These are phyloP conservation scores for Parotocinclus haroldoi DNA, from an alignment of 2,797 vertebrate genomes.

Conservation along the genomic window DNA sequence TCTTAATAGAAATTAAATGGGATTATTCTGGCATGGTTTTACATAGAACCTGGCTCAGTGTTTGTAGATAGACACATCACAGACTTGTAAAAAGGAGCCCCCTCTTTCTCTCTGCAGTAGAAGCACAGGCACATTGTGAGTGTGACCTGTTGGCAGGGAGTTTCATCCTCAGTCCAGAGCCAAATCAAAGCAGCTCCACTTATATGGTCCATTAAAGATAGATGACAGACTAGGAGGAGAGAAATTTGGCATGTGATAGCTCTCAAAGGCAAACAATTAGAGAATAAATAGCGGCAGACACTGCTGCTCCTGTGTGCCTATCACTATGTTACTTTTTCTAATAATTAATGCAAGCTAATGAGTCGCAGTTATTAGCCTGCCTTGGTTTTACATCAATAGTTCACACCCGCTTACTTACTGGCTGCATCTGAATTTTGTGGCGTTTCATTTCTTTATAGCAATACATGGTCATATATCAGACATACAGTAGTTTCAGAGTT, in stretches of 20 bases:
- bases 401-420: background rate
- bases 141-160: slow-evolving; percentile 14
- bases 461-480: background rate
- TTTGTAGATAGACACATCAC: background rate
- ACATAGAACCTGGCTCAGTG: slow-evolving; percentile 12
- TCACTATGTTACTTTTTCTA: background rate
- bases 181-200: slow-evolving; percentile 28
- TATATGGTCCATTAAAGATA: slow-evolving; percentile 35
- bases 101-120: background rate
- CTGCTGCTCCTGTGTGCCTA: background rate
- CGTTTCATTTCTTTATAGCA: background rate
- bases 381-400: background rate
- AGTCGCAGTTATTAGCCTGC: background rate
- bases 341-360: slow-evolving; percentile 2
- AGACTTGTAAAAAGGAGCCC: background rate
- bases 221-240: slow-evolving; percentile 33
- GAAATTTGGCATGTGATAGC: slow-evolving; percentile 21
- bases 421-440: too few relatives aligned
- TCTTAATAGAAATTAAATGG: slow-evolving; percentile 36
- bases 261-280: slow-evolving; percentile 15
- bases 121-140: background rate
- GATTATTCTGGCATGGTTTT: slow-evolving; percentile 23
- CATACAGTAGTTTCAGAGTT: too few relatives aligned
- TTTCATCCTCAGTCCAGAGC: slow-evolving; percentile 22
- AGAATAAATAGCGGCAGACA: background rate